Evolutionary conservation across 2,797 vertebrate genomes (phyloP).

Genomic region (Serranus cabrilla): DNA sequence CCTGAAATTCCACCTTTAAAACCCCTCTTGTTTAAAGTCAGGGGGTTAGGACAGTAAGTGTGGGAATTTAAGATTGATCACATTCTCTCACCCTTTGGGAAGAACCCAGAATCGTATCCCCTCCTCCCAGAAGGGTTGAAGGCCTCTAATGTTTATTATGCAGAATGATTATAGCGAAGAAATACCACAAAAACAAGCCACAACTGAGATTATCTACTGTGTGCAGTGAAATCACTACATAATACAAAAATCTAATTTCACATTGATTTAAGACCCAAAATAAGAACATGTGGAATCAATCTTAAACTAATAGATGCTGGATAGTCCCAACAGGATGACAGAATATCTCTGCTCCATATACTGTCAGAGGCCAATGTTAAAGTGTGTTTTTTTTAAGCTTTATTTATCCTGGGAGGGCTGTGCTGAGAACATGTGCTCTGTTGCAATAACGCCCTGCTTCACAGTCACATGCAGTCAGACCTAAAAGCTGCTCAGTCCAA

Average conservation of each 20-base stretch:
- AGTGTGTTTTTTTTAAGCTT: constrained; percentile 49
- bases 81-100: constrained; percentile 26
- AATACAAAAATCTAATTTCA: constrained; percentile 44
- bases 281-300: constrained; percentile 50
- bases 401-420: constrained; percentile 55
- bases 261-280: constrained; percentile 46
- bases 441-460: constrained; percentile 51
- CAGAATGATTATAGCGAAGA: constrained; percentile 13
- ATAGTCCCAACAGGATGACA: constrained; percentile 40
- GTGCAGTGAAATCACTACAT: constrained; percentile 18
- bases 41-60: constrained; percentile 39
- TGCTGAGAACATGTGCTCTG: constrained; percentile 47
- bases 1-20: constrained; percentile 76
- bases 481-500: constrained; percentile 32
- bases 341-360: constrained; percentile 30
- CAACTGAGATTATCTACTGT: constrained; percentile 1
- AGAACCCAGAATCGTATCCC: constrained; percentile 5
- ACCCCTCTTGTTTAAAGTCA: constrained; percentile 56
- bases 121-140: background rate
- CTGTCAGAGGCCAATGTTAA: constrained; percentile 38
- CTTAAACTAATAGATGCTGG: constrained; percentile 50
- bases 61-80: constrained; percentile 50
- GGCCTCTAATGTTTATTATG: constrained; percentile 38
- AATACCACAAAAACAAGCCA: constrained; percentile 19
- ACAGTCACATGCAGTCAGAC: constrained; percentile 45